Base-by-base conservation (phyloP, 2,888 invertebrate genomes). In the Drosophila differens region DNA sequence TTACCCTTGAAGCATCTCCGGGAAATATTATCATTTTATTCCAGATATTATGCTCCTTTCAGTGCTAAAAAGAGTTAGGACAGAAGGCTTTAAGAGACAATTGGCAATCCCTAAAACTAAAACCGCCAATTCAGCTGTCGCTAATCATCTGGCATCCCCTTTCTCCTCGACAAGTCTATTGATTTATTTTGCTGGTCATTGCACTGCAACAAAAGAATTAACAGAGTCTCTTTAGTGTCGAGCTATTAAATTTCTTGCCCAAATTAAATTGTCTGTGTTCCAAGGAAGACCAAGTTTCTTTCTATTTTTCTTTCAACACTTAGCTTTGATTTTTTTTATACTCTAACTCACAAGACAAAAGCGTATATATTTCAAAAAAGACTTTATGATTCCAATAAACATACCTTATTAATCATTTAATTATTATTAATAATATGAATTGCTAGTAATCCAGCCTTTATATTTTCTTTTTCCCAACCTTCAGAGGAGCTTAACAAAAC, bases 171-270 rank as follows among this genome's bases (percentile, higher is more conserved):
- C 9, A 51, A 62, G 57, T 39, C 47, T 73, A 76, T 76, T 63
- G 76, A 77, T 76, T 76, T 58, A 68, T 76, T 70, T 60, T 28
- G 51, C 59, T 63, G 74, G 74, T 75, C 74, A 74, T 70, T 72
- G 71, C 70, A 70, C 71, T 64, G 25, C 66, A 49, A 25, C 7
- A 32, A 41, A 59, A 59, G 66, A 66, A 72, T 72, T 76, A 76
- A 72, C 51, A 71, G 72, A 61, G 61, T 62, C 69, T 22, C 7
- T 25, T 60, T 30, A 44, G 55, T 47, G 19, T 7, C 22, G 19
- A 47, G 61, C 52, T 51, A 49, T 74, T 55, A 74, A 41, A 59
- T 55, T 58, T 35, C 49, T 49, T 61, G 52, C 14, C 53, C 54
- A 75, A 78, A 78, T 78, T 71, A 58, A 78, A 79, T 79, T 78